Conservation (phyloP, 2,113 vertebrate genomes). For the Thymallus thymallus region DNA sequence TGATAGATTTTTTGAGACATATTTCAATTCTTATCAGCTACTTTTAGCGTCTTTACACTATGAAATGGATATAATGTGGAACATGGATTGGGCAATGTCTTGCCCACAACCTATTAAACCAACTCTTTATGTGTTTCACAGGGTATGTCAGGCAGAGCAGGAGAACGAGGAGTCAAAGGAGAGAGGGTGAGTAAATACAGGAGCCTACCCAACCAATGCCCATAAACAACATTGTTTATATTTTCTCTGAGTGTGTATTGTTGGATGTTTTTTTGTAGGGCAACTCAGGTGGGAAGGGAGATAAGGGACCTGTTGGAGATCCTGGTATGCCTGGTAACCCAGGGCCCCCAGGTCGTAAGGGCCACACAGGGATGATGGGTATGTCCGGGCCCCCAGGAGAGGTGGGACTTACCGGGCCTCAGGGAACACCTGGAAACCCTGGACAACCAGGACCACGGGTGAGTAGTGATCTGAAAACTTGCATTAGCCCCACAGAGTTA, state of each 20-base stretch:
- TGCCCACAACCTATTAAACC: too few species aligned
- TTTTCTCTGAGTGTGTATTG: not conserved
- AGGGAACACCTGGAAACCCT: slow-evolving; percentile 85
- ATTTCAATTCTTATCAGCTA: too few species aligned
- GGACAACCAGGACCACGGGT: slow-evolving; percentile 90
- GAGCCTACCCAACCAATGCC: not conserved
- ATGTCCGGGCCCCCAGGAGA: slow-evolving; percentile 89
- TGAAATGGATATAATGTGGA: too few species aligned
- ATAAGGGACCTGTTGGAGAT: slow-evolving; percentile 84
- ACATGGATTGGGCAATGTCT: too few species aligned
- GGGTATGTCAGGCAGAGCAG: slow-evolving; percentile 84
- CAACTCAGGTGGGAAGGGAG: slow-evolving; percentile 84
- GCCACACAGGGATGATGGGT: slow-evolving; percentile 93
- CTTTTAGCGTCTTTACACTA: not conserved
- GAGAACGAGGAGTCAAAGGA: slow-evolving; percentile 83
- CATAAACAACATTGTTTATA: not conserved
- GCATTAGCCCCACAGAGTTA: too few species aligned
- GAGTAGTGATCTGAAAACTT: slow-evolving; percentile 47
- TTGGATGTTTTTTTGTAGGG: slow-evolving; percentile 72
- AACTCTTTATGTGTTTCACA: slow-evolving; percentile 51
- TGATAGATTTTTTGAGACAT: too few species aligned
- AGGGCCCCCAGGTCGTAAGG: slow-evolving; percentile 88
- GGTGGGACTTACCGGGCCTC: slow-evolving; percentile 79
- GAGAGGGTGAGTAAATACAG: slow-evolving; percentile 76
- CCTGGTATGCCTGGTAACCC: slow-evolving; percentile 81